Conservation (phyloP, 1,140 invertebrate species). For the Contarinia nasturtii region DNA sequence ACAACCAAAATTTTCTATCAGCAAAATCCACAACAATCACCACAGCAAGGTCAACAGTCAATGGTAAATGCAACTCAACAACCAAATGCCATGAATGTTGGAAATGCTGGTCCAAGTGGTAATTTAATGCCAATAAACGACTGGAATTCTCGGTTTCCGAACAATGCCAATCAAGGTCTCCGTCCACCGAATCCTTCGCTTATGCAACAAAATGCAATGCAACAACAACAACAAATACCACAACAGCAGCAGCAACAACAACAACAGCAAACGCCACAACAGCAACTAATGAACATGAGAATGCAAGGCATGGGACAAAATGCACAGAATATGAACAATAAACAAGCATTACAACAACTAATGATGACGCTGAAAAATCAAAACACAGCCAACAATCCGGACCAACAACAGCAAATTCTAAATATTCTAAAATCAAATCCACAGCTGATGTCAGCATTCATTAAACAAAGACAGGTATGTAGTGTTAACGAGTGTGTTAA, state of each 20-base stretch:
- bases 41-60: too few relatives aligned
- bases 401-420: conserved; percentile 84
- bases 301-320: conserved; percentile 8
- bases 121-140: conserved; percentile 45
- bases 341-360: conserved; percentile 72
- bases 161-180: conserved; percentile 23
- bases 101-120: conserved; percentile 12
- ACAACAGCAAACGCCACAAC: background rate
- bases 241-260: background rate
- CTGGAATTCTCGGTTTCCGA: conserved; percentile 36
- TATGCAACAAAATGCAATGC: conserved; percentile 25
- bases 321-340: conserved; percentile 22
- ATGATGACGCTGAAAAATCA: conserved; percentile 77
- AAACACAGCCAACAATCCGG: conserved; percentile 41
- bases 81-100: conserved; percentile 1
- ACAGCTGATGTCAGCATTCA: conserved; percentile 89
- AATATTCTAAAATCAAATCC: conserved; percentile 88
- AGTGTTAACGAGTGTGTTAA: background rate
- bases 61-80: background rate
- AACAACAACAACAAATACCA: conserved; percentile 8
- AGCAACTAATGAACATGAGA: background rate
- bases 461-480: conserved; percentile 66
- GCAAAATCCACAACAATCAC: too few relatives aligned
- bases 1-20: too few relatives aligned
- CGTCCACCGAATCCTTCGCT: conserved; percentile 27